Evolutionary conservation across 2,797 vertebrate species (phyloP).

Genomic region (Coreius guichenoti): DNA sequence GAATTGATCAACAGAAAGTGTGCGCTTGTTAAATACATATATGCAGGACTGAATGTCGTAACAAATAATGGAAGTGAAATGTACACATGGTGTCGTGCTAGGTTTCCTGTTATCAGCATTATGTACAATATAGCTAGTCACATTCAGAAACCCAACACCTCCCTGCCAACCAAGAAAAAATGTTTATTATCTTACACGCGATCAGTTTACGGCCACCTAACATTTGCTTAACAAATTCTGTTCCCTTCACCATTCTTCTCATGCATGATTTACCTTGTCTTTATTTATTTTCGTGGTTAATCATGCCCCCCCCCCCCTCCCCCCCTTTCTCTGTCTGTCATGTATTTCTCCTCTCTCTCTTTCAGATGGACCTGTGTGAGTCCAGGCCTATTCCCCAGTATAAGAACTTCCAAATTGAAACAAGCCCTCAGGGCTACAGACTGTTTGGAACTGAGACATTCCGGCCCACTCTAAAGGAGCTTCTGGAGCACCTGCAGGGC

Average conservation of each 20-base stretch:
- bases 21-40: background rate
- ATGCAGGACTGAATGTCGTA: background rate
- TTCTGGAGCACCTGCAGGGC: slow-evolving; percentile 91
- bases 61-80: background rate
- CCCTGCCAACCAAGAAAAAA: background rate
- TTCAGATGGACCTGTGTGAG: slow-evolving; percentile 66
- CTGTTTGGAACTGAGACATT: slow-evolving; percentile 85
- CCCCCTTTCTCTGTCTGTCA: slow-evolving; percentile 3
- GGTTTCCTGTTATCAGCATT: background rate
- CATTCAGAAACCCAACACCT: background rate
- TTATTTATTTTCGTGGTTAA: background rate
- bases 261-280: background rate
- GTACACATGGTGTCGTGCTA: background rate
- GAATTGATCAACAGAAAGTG: background rate
- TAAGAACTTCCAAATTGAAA: slow-evolving; percentile 98
- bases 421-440: slow-evolving; percentile 76
- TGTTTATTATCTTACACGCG: background rate
- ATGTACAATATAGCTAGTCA: background rate
- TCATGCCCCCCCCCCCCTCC: background rate
- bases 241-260: background rate
- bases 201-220: background rate
- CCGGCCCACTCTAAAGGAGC: slow-evolving; percentile 82
- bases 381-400: slow-evolving; percentile 78
- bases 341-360: background rate
- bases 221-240: slow-evolving; percentile 23